Percentiles rank a stretch among this genome's conserved stretches.
Conservation (phyloP, 1,140 invertebrate species). For the Wasmannia auropunctata region DNA sequence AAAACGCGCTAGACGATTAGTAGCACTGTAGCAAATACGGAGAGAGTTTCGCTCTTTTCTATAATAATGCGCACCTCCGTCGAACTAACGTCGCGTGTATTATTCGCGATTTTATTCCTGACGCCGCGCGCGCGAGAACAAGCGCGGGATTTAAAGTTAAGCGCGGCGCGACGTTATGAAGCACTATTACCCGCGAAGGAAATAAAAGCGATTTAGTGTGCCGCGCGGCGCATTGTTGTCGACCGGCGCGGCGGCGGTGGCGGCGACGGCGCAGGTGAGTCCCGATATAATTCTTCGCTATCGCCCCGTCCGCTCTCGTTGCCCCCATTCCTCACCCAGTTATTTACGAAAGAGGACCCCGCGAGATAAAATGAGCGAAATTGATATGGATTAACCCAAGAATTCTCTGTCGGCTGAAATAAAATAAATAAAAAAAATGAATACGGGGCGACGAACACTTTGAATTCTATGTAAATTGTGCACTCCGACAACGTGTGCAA, state of each 20-base stretch:
- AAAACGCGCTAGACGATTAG: background rate
- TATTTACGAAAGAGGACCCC: slow-evolving; percentile 42
- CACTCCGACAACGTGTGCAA: background rate
- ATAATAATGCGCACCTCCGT: slow-evolving; percentile 5
- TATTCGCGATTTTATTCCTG: slow-evolving; percentile 47
- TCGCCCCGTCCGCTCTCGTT: slow-evolving; percentile 17
- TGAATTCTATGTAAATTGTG: background rate
- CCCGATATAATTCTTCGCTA: slow-evolving; percentile 53
- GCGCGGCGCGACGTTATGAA: slow-evolving; percentile 52
- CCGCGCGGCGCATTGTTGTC: slow-evolving; percentile 49
- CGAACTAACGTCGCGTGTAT: slow-evolving; percentile 30
- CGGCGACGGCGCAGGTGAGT: slow-evolving; percentile 60
- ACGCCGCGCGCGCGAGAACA: background rate
- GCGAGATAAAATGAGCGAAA: slow-evolving; percentile 33
- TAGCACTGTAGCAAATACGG: background rate
- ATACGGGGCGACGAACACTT: slow-evolving; percentile 9
- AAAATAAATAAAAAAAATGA: slow-evolving; percentile 26
- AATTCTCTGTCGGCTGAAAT: background rate
- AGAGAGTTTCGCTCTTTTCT: background rate
- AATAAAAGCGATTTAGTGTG: slow-evolving; percentile 64
- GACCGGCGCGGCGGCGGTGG: no score
- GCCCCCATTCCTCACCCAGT: background rate
- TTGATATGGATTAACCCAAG: slow-evolving; percentile 50
- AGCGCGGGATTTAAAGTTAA: slow-evolving; percentile 60
- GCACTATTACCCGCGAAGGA: slow-evolving; percentile 59